Percentiles rank a stretch among this genome's conserved stretches.
These are phyloP conservation scores for Dolichomitus sp. DNA, from an alignment of 2,888 invertebrate genomes.

Conservation along the genomic window DNA sequence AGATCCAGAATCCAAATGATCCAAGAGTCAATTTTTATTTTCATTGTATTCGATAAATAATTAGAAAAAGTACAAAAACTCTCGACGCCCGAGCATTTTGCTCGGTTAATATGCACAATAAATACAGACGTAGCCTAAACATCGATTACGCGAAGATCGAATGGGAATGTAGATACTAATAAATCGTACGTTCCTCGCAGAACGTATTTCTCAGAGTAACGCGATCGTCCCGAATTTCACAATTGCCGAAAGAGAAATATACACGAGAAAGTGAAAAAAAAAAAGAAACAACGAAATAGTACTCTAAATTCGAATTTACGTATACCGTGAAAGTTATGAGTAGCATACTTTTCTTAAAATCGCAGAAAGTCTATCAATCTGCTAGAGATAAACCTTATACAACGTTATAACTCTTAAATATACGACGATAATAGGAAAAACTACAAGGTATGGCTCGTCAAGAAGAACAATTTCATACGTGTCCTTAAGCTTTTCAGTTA, in stretches of 20 bases:
- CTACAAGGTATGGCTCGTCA: conserved; percentile 55
- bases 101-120: conserved; percentile 56
- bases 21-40: conserved; percentile 28
- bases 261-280: conserved; percentile 15
- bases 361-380: conserved; percentile 37
- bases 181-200: neutral
- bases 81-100: conserved; percentile 30
- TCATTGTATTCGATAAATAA: conserved; percentile 52
- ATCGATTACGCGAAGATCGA: conserved; percentile 53
- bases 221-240: conserved; percentile 6
- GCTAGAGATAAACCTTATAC: conserved; percentile 53
- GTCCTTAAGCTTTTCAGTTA: conserved; percentile 2
- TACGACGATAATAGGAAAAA: conserved; percentile 60
- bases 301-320: conserved; percentile 13
- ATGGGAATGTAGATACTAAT: conserved; percentile 58
- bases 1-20: conserved; percentile 7
- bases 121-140: conserved; percentile 49
- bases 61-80: conserved; percentile 67
- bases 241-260: conserved; percentile 32
- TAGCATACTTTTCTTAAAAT: conserved; percentile 16
- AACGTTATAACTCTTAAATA: conserved; percentile 47
- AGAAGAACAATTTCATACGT: conserved; percentile 34
- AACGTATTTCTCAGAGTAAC: neutral
- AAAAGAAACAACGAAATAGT: conserved; percentile 6
- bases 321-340: conserved; percentile 23